Percentiles rank a stretch among this genome's conserved stretches.
phyloP scores from a whole-genome alignment of 2,888 invertebrate species.

The Cordylochernes scorpioides region DNA sequence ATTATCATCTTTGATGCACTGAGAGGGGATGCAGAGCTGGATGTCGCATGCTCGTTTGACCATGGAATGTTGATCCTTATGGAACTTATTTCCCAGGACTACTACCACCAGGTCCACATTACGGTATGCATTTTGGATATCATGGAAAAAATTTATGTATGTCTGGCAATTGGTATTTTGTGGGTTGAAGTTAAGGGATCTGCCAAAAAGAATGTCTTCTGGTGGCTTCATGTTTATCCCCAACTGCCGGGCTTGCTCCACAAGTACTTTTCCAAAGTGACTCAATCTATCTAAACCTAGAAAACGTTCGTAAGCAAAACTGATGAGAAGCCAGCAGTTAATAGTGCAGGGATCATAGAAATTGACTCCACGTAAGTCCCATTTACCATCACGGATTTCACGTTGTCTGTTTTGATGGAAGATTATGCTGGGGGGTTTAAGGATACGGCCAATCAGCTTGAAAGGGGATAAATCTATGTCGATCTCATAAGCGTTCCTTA shows the following conservation, averaged over 20 bases:
- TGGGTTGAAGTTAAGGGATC: no score
- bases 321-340: conserved; percentile 7
- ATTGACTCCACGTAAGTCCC: conserved; percentile 9
- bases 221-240: no score
- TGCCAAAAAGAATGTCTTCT: no score
- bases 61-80: no score
- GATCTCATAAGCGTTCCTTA: conserved; percentile 9
- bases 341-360: conserved; percentile 7
- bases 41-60: conserved; percentile 17
- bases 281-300: conserved; percentile 1
- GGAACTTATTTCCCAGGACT: no score
- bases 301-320: conserved; percentile 2
- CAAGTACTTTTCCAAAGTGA: conserved; percentile 5
- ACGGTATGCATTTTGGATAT: no score
- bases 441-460: conserved; percentile 8
- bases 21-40: conserved; percentile 24
- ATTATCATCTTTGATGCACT: conserved; percentile 25
- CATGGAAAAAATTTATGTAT: no score
- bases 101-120: no score
- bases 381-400: conserved; percentile 8
- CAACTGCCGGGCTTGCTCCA: conserved; percentile 3
- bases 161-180: no score
- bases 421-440: conserved; percentile 9
- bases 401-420: conserved; percentile 4
- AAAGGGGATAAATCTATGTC: conserved; percentile 8